These are phyloP conservation scores for Fissipunctia ypsillon DNA, from an alignment of 2,888 invertebrate species.

Conservation along the genomic window DNA sequence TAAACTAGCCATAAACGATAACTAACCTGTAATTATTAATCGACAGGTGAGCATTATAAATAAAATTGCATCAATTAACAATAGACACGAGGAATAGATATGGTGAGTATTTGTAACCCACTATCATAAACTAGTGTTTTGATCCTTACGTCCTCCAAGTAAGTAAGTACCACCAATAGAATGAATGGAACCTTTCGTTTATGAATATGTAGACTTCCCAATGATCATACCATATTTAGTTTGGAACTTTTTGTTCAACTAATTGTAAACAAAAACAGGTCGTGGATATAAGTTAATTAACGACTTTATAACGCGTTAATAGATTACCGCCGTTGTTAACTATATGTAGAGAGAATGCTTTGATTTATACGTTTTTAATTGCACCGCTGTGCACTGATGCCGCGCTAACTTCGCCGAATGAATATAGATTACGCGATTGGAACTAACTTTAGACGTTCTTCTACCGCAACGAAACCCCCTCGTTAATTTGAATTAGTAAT, in stretches of 20 bases:
- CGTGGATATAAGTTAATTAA: constrained; percentile 58
- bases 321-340: constrained; percentile 60
- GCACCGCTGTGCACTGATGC: constrained; percentile 68
- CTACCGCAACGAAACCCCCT: constrained; percentile 55
- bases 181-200: neutral
- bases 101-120: neutral
- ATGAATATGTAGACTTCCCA: neutral
- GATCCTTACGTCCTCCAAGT: neutral
- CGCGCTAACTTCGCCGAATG: constrained; percentile 69
- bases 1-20: constrained; percentile 49
- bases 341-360: constrained; percentile 63
- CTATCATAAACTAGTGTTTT: constrained; percentile 17
- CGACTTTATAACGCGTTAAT: constrained; percentile 60
- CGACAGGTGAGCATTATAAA: constrained; percentile 48
- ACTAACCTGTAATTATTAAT: constrained; percentile 45
- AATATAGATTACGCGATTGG: constrained; percentile 74
- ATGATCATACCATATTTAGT: constrained; percentile 15
- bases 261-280: constrained; percentile 40
- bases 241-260: constrained; percentile 18
- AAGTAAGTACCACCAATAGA: constrained; percentile 2
- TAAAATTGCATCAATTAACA: constrained; percentile 43
- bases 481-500: constrained; percentile 66
- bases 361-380: constrained; percentile 86
- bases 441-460: constrained; percentile 65
- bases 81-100: constrained; percentile 25